Evolutionary conservation across 2,797 vertebrate genomes (phyloP).

Genomic region (Antennarius maculatus): DNA sequence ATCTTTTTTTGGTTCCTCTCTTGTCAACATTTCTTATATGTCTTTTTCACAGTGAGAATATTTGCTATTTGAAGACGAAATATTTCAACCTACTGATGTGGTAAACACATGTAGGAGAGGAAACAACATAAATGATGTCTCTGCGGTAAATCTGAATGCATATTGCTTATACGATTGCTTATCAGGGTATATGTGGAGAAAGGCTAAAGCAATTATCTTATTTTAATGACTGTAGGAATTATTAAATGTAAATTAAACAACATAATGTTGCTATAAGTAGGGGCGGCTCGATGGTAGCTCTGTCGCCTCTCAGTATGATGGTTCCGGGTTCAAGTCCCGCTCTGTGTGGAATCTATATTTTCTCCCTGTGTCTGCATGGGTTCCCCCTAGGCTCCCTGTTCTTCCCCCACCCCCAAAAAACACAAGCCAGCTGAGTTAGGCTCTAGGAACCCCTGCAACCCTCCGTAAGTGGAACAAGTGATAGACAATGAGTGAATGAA

Average conservation of each 20-base stretch:
- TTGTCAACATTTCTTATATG: slow-evolving; percentile 53
- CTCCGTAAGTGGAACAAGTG: no score
- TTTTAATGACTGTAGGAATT: slow-evolving; percentile 13
- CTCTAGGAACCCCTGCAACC: no score
- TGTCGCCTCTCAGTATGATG: no score
- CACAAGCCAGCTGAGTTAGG: no score
- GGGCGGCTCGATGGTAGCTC: background rate
- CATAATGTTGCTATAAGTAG: background rate
- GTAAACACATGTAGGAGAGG: slow-evolving; percentile 31
- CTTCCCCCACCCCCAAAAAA: no score
- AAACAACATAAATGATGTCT: slow-evolving; percentile 33
- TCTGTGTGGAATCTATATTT: no score
- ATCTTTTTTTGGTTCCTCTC: slow-evolving; percentile 67
- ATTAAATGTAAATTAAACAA: slow-evolving; percentile 1
- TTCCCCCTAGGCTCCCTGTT: no score
- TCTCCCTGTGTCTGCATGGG: no score
- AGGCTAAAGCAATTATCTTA: slow-evolving; percentile 17
- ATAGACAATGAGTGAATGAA: no score
- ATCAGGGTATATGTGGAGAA: slow-evolving; percentile 27
- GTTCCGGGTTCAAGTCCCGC: no score
- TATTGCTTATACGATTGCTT: slow-evolving; percentile 28
- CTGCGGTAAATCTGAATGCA: slow-evolving; percentile 24
- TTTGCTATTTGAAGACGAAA: slow-evolving; percentile 42
- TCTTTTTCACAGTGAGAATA: slow-evolving; percentile 40
- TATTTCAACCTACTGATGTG: slow-evolving; percentile 39